phyloP scores from a whole-genome alignment of 2,113 vertebrate genomes.

The Microcebus lehilahytsara region DNA sequence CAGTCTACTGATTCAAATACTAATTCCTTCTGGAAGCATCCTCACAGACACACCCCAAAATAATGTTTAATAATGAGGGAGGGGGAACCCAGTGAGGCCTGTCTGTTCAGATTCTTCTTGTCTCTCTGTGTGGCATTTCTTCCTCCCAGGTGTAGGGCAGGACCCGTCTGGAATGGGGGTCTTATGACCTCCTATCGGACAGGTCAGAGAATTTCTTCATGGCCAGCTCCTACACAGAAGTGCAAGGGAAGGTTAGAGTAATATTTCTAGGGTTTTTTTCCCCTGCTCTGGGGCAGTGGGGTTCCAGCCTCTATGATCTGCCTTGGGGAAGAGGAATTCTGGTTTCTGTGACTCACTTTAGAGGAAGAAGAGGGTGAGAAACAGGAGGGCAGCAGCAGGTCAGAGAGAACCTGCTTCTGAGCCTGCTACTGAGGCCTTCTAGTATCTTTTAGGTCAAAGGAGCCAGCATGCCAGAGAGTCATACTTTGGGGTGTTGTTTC shows the following conservation, averaged over 20 bases:
- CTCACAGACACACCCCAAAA: background rate
- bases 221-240: background rate
- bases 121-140: background rate
- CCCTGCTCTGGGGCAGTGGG: background rate
- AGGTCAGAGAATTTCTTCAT: background rate
- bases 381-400: background rate
- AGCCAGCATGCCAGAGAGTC: background rate
- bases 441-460: background rate
- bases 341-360: background rate
- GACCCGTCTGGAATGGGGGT: background rate
- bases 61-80: background rate
- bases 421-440: background rate
- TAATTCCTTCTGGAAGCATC: background rate
- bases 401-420: background rate
- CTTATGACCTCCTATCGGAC: background rate
- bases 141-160: background rate
- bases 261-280: background rate
- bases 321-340: background rate
- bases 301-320: background rate
- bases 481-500: background rate
- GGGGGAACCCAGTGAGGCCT: background rate
- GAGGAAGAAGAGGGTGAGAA: background rate
- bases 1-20: background rate
- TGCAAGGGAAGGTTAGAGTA: background rate
- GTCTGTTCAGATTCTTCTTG: background rate